Evolutionary conservation across 2,797 vertebrate species (phyloP).

Genomic region (Argyrosomus regius): DNA sequence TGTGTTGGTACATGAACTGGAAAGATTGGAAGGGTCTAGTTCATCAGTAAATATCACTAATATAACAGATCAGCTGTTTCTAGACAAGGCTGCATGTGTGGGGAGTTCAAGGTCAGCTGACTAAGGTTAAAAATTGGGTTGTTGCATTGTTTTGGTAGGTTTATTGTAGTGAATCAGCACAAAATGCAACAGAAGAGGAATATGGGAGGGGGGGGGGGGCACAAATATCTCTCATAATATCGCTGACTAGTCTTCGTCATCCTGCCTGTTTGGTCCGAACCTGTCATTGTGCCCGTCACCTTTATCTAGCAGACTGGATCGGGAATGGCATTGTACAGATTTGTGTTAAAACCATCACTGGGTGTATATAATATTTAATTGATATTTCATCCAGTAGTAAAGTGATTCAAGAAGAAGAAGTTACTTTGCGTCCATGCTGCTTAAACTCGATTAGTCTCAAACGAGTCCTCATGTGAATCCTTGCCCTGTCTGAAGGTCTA

Average conservation of each 20-base stretch:
- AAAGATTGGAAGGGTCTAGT: background rate
- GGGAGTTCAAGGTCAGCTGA: constrained; percentile 13
- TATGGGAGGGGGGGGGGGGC: background rate
- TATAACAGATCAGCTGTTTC: background rate
- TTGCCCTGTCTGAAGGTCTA: background rate
- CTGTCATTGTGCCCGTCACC: background rate
- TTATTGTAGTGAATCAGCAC: background rate
- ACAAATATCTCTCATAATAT: background rate
- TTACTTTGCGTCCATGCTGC: background rate
- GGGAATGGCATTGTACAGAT: background rate
- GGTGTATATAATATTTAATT: background rate
- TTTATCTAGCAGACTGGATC: background rate
- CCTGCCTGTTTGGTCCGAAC: background rate
- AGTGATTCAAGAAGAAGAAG: background rate
- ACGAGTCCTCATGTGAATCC: constrained; percentile 4
- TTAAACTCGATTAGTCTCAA: background rate
- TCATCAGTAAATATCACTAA: constrained; percentile 5
- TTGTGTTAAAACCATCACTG: background rate
- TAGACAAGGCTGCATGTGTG: background rate
- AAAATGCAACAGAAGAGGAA: background rate
- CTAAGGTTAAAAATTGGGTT: background rate
- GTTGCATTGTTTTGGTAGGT: background rate
- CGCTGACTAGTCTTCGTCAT: background rate
- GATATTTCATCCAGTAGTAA: background rate
- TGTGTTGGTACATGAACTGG: background rate